These are phyloP conservation scores for Staurois parvus DNA, from an alignment of 2,797 vertebrate species.

Conservation along the genomic window DNA sequence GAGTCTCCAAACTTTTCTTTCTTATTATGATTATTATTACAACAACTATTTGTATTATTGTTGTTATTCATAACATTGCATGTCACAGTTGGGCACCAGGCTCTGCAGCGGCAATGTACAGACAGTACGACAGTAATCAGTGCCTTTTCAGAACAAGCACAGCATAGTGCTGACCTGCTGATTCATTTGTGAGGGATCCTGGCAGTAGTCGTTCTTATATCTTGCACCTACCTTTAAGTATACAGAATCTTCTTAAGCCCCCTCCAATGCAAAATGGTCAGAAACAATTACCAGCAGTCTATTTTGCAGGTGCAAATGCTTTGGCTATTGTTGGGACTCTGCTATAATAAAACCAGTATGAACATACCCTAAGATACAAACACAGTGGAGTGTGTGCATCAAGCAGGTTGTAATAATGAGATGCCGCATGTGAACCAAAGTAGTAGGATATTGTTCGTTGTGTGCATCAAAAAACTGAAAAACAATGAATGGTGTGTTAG, in stretches of 20 bases:
- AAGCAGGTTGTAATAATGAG: conserved; percentile 48
- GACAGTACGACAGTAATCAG: conserved; percentile 41
- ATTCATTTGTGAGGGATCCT: conserved; percentile 36
- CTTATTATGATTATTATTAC: conserved; percentile 59
- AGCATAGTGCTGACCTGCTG: conserved; percentile 46
- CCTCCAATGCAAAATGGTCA: conserved; percentile 27
- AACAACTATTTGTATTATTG: conserved; percentile 55
- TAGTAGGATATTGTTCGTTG: background rate
- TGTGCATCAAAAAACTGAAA: conserved; percentile 2
- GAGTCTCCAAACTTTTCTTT: conserved; percentile 56
- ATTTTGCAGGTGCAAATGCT: conserved; percentile 13
- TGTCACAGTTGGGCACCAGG: conserved; percentile 43
- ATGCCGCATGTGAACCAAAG: conserved; percentile 20
- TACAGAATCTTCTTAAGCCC: conserved; percentile 13
- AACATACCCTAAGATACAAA: conserved; percentile 8
- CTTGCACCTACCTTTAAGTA: conserved; percentile 12
- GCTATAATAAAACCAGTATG: background rate
- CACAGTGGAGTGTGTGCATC: conserved; percentile 16
- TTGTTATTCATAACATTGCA: conserved; percentile 55
- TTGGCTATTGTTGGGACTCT: conserved; percentile 13
- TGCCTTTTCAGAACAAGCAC: conserved; percentile 35
- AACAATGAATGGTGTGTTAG: background rate
- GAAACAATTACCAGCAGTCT: conserved; percentile 15
- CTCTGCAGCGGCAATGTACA: conserved; percentile 32
- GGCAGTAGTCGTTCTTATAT: conserved; percentile 23